These are phyloP conservation scores for Capreolus pygargus DNA, from an alignment of 2,113 vertebrate genomes.

Conservation along the genomic window DNA sequence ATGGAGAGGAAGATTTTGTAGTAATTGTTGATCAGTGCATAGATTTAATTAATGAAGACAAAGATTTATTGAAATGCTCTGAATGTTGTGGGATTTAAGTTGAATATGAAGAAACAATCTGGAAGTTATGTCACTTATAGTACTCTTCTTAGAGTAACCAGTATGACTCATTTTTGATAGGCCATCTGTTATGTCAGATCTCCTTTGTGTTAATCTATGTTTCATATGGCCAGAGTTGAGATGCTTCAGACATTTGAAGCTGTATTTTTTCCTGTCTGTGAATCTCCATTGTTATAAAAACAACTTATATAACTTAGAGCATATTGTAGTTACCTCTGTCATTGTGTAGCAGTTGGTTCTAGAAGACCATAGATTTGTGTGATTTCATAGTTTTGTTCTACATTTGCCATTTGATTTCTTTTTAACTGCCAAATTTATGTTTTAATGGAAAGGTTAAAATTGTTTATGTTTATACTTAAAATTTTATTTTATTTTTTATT, in stretches of 20 bases:
- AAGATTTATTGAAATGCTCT: constrained; percentile 57
- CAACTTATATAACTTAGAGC: neutral
- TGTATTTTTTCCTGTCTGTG: constrained; percentile 20
- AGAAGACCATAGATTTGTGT: neutral
- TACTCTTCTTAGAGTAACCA: constrained; percentile 49
- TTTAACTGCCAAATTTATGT: constrained; percentile 40
- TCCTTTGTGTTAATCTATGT: constrained; percentile 49
- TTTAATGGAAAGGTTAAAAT: neutral
- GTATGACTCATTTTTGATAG: constrained; percentile 65
- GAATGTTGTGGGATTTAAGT: constrained; percentile 63
- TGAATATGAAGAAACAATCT: constrained; percentile 68
- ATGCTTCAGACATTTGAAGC: constrained; percentile 56
- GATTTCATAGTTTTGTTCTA: constrained; percentile 7
- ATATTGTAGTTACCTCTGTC: neutral
- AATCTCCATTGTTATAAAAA: constrained; percentile 35
- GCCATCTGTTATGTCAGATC: constrained; percentile 76
- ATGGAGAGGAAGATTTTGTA: constrained; percentile 44
- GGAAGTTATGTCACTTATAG: constrained; percentile 52
- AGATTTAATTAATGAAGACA: constrained; percentile 64
- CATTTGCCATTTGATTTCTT: neutral
- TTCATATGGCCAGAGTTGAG: constrained; percentile 32
- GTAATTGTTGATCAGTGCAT: constrained; percentile 14
- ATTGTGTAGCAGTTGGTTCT: neutral
- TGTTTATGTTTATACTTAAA: neutral
- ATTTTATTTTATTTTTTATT: neutral